A percentile compares a stretch with the other conserved stretches of the same genome.
These are phyloP conservation scores for Cyrtorhinus lividipennis DNA, from an alignment of 1,140 invertebrate species.

Conservation along the genomic window DNA sequence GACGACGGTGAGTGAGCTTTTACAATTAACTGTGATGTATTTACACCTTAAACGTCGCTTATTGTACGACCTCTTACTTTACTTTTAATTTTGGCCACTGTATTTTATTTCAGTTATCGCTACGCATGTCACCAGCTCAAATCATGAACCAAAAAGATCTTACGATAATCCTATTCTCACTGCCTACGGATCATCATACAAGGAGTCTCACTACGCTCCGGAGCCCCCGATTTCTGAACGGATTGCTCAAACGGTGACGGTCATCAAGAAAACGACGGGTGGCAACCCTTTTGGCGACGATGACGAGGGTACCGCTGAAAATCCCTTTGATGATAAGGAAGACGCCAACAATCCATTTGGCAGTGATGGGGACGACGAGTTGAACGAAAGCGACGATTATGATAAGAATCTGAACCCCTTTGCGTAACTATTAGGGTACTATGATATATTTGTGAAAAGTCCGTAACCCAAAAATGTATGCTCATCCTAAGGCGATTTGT, in stretches of 20 bases:
- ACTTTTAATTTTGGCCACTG: too few relatives aligned
- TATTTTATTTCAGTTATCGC: too few relatives aligned
- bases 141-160: too few relatives aligned
- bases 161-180: too few relatives aligned
- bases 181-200: neutral
- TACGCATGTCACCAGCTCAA: too few relatives aligned
- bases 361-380: constrained; percentile 32
- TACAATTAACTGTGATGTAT: too few relatives aligned
- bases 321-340: constrained; percentile 28
- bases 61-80: too few relatives aligned
- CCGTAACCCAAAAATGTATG: too few relatives aligned
- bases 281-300: constrained; percentile 24
- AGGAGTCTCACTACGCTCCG: neutral
- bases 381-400: constrained; percentile 34
- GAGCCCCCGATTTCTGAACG: constrained; percentile 3
- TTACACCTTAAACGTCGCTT: too few relatives aligned
- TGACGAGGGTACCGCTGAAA: constrained; percentile 29
- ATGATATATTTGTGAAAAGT: too few relatives aligned
- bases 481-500: too few relatives aligned
- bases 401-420: constrained; percentile 54
- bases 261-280: neutral
- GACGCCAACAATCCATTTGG: constrained; percentile 24
- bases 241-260: constrained; percentile 30
- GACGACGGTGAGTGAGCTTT: neutral
- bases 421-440: neutral